These are phyloP conservation scores for Myrmophylax atrothorax DNA, from an alignment of 2,113 vertebrate genomes.

Conservation along the genomic window DNA sequence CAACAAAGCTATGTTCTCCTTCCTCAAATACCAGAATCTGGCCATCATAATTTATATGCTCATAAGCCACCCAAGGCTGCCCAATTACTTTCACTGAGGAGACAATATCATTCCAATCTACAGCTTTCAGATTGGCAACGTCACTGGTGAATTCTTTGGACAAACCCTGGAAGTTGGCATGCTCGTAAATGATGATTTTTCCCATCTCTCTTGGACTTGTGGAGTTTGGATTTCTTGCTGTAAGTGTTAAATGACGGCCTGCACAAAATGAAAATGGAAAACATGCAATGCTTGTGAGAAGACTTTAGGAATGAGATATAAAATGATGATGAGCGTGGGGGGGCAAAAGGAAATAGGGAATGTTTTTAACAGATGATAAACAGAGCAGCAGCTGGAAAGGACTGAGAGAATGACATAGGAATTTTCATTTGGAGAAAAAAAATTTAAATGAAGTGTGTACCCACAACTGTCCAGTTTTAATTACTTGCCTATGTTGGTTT, in stretches of 20 bases:
- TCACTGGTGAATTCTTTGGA: neutral
- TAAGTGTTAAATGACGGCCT: neutral
- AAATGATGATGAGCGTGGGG: accelerated
- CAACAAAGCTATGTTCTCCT: neutral
- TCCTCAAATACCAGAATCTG: neutral
- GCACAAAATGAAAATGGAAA: neutral
- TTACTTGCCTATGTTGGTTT: neutral
- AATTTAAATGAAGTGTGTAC: neutral
- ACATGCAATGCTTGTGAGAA: neutral
- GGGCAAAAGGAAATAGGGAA: neutral
- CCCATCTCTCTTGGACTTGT: neutral
- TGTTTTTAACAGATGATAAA: neutral
- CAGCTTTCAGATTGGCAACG: neutral
- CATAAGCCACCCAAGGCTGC: neutral
- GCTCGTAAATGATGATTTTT: neutral
- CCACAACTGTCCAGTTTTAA: neutral
- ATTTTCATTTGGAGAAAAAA: neutral
- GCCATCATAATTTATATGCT: accelerated
- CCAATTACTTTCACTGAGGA: neutral
- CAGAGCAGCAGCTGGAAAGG: neutral
- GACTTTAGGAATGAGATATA: neutral
- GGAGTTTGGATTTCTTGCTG: accelerated
- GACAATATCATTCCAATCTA: neutral
- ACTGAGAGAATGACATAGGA: neutral
- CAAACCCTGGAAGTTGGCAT: neutral